phyloP scores from a whole-genome alignment of 30 jellyfish, hydroid and myxozoan genomes.

The Cassiopea xamachana region DNA sequence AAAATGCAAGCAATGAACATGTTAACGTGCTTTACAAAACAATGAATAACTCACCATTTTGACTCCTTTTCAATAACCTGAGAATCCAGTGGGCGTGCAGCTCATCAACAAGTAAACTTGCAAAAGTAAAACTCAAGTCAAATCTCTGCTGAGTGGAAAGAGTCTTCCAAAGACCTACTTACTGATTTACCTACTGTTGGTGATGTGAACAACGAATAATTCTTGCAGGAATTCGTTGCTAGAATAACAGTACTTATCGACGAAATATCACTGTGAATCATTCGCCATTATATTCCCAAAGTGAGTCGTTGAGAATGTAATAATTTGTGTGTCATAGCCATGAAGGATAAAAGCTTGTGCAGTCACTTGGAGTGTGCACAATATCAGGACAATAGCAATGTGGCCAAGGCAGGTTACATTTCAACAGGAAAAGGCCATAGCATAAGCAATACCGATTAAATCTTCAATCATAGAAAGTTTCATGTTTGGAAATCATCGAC shows the following conservation, averaged over 20 bases:
- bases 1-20: not conserved
- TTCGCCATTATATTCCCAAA: conserved; percentile 54
- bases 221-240: not conserved
- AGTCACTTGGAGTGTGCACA: too few species aligned
- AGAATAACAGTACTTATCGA: not conserved
- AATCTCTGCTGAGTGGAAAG: not conserved
- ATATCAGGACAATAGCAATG: too few species aligned
- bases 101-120: not conserved
- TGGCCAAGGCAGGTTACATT: too few species aligned
- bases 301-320: conserved; percentile 63
- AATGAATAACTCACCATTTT: not conserved
- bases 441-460: too few species aligned
- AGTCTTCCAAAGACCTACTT: not conserved
- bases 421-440: too few species aligned
- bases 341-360: not conserved
- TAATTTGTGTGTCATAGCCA: not conserved
- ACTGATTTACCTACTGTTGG: not conserved
- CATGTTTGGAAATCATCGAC: too few species aligned
- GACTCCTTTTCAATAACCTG: not conserved
- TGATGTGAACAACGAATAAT: not conserved
- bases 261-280: conserved; percentile 46
- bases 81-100: not conserved
- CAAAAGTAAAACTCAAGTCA: not conserved
- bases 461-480: too few species aligned
- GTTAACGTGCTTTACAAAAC: not conserved